These are phyloP conservation scores for Drosophila varians DNA, from an alignment of 1,140 invertebrate species.

Conservation along the genomic window DNA sequence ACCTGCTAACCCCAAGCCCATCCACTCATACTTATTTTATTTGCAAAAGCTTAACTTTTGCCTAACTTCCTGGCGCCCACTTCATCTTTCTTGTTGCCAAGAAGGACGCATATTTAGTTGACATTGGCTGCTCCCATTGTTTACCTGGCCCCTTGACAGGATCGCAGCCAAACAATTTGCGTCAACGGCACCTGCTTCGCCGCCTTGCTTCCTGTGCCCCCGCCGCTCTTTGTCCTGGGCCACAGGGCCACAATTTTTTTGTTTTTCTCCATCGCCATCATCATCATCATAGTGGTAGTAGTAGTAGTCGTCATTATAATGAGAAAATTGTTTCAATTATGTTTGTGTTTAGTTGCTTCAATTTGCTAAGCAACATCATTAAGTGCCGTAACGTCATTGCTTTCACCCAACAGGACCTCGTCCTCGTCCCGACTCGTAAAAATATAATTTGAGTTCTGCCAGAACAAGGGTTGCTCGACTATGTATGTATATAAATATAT, in stretches of 20 bases:
- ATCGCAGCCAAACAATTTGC: constrained; percentile 72
- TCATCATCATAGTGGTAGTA: constrained; percentile 19
- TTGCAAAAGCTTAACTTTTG: constrained; percentile 66
- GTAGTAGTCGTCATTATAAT: constrained; percentile 71
- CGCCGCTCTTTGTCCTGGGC: neutral
- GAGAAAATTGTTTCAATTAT: constrained; percentile 83
- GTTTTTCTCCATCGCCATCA: constrained; percentile 13
- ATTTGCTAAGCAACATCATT: constrained; percentile 82
- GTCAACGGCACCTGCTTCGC: constrained; percentile 64
- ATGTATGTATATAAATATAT: neutral
- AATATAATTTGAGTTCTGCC: constrained; percentile 67
- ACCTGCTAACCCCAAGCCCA: neutral
- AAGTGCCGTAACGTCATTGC: constrained; percentile 71
- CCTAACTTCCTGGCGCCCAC: constrained; percentile 56
- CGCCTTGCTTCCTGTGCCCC: neutral
- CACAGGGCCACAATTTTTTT: constrained; percentile 31
- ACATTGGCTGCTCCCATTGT: constrained; percentile 62
- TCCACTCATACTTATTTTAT: constrained; percentile 50
- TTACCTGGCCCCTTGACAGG: constrained; percentile 69
- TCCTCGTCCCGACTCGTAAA: constrained; percentile 49
- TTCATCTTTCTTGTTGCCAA: constrained; percentile 62
- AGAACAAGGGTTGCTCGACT: constrained; percentile 52
- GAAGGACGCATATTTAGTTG: constrained; percentile 72
- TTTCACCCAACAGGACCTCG: neutral
- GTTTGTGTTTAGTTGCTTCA: constrained; percentile 82